Evolutionary conservation across 1,140 invertebrate species (phyloP).

Genomic region (Drosophila tani): DNA sequence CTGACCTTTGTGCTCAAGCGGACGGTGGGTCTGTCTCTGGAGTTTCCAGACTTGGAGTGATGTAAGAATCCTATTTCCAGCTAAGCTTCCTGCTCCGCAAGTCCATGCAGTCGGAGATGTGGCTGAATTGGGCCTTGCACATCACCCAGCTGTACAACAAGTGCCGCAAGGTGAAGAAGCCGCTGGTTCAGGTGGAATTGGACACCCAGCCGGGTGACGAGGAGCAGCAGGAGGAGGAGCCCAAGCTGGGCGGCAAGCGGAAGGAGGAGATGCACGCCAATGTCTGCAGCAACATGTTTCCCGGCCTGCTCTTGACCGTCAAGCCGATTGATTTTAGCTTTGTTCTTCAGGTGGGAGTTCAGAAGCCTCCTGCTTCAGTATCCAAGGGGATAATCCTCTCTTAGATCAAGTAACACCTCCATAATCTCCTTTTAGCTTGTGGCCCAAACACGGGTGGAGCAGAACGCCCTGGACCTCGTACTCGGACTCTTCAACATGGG

Average conservation of each 20-base stretch:
- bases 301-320: constrained; percentile 86
- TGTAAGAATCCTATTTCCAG: constrained; percentile 18
- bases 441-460: constrained; percentile 72
- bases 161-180: constrained; percentile 62
- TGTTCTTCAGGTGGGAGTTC: constrained; percentile 86
- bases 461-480: constrained; percentile 71
- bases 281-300: constrained; percentile 87
- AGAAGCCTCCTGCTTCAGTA: too few relatives aligned
- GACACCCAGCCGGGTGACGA: constrained; percentile 10
- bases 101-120: constrained; percentile 77
- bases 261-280: constrained; percentile 77
- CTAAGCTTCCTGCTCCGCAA: constrained; percentile 69
- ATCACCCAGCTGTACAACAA: constrained; percentile 78
- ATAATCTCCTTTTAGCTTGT: constrained; percentile 34
- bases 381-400: constrained; percentile 41
- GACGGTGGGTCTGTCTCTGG: constrained; percentile 53
- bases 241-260: constrained; percentile 59
- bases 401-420: neutral
- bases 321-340: constrained; percentile 86
- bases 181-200: constrained; percentile 4
- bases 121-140: constrained; percentile 78
- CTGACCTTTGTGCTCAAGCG: constrained; percentile 80
- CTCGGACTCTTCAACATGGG: constrained; percentile 83
- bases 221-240: constrained; percentile 50
- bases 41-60: neutral